These are phyloP conservation scores for Corythornis cristatus DNA, from an alignment of 2,113 vertebrate species.

Conservation along the genomic window DNA sequence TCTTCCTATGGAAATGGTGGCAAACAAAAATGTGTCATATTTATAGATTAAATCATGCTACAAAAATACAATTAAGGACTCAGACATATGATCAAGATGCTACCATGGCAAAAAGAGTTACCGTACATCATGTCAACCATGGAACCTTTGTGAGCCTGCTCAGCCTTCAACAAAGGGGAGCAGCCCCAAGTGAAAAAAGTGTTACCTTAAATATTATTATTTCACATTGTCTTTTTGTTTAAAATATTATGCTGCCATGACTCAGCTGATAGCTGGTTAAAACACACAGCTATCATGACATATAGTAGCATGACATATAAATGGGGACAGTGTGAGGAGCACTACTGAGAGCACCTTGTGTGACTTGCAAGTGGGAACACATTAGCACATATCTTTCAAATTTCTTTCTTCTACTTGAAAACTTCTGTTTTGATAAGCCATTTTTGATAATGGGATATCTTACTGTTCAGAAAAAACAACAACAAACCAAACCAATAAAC, in stretches of 20 bases:
- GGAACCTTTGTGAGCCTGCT: background rate
- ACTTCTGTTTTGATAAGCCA: constrained; percentile 6
- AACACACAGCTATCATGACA: background rate
- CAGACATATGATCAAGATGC: background rate
- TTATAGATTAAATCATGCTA: background rate
- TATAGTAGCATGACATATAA: background rate
- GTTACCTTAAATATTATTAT: background rate
- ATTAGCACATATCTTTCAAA: background rate
- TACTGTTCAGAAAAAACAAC: background rate
- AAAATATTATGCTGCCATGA: background rate
- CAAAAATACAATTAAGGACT: background rate
- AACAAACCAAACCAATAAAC: background rate
- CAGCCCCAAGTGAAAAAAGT: background rate
- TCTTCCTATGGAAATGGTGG: background rate
- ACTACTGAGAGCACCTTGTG: fast-evolving
- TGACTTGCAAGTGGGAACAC: background rate
- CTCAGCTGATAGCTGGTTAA: background rate
- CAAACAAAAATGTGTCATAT: background rate
- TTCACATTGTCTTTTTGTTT: background rate
- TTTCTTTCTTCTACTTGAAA: background rate
- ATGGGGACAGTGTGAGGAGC: background rate
- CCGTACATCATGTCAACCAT: background rate
- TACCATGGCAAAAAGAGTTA: background rate
- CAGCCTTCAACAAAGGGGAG: background rate
- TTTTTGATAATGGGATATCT: background rate